Evolutionary conservation across 2,113 vertebrate genomes (phyloP).

Genomic region (Platysternon megacephalum): DNA sequence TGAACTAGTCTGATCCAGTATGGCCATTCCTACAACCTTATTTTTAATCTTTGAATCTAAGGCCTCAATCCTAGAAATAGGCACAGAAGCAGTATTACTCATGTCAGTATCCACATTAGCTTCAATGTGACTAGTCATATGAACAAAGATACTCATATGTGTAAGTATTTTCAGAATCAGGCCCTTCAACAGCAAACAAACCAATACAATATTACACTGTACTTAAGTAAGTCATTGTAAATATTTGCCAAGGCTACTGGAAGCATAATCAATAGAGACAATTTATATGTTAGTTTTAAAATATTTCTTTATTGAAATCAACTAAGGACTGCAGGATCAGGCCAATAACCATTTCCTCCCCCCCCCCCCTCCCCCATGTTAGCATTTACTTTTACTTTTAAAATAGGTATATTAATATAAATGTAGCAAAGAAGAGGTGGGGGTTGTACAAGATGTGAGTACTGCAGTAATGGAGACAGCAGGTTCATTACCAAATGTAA

Average conservation of each 20-base stretch:
- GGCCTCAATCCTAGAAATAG: rapidly evolving
- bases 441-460: neutral
- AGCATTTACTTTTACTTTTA: neutral
- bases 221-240: neutral
- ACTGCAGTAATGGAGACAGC: neutral
- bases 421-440: too few relatives aligned
- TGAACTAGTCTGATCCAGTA: neutral
- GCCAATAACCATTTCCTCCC: neutral
- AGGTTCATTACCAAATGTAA: neutral
- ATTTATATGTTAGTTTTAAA: neutral
- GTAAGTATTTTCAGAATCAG: neutral
- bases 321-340: neutral
- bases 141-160: neutral
- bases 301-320: neutral
- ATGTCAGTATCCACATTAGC: neutral
- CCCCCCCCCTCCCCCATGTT: neutral
- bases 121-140: neutral
- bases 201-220: constrained; percentile 34
- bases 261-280: neutral
- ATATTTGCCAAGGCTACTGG: neutral
- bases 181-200: constrained; percentile 7
- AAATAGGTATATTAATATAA: neutral
- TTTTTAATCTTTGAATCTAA: neutral
- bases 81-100: neutral
- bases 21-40: neutral